Conservation (phyloP, 2,888 invertebrate species). For the Heteromyza rotundicornis region DNA sequence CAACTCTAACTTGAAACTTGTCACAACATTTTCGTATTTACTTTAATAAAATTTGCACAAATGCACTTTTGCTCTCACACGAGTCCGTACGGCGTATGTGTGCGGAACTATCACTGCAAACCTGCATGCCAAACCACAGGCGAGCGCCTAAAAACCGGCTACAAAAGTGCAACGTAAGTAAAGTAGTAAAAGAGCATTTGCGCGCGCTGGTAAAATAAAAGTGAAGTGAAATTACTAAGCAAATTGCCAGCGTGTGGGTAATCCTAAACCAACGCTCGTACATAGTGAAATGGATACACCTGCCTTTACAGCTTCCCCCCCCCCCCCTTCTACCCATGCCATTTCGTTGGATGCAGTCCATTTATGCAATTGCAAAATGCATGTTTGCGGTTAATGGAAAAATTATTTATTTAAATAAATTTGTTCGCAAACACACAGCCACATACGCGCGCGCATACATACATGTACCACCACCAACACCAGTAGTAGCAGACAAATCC, state of each 20-base stretch:
- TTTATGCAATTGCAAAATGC: conserved; percentile 49
- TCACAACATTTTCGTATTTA: not conserved
- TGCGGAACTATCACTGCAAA: not conserved
- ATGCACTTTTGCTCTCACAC: not conserved
- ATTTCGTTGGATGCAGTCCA: no score
- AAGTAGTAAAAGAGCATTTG: no score
- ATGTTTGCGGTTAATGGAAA: conserved; percentile 50
- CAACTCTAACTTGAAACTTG: not conserved
- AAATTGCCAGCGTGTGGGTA: not conserved
- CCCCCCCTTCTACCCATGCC: no score
- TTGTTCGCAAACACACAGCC: no score
- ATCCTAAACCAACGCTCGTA: not conserved
- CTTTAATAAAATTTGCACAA: conserved; percentile 1
- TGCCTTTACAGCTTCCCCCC: no score
- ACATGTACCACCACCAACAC: no score
- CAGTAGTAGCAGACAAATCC: no score
- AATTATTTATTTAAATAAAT: conserved; percentile 50
- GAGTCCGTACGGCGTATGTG: no score
- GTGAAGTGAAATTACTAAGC: not conserved
- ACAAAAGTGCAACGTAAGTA: no score
- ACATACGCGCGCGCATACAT: no score
- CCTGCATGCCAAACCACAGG: not conserved
- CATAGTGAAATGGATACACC: no score
- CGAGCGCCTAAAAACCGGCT: not conserved
- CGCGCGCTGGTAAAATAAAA: no score